Evolutionary conservation across 1,140 invertebrate genomes (phyloP).

Genomic region (Pogonognathellus flavescens): DNA sequence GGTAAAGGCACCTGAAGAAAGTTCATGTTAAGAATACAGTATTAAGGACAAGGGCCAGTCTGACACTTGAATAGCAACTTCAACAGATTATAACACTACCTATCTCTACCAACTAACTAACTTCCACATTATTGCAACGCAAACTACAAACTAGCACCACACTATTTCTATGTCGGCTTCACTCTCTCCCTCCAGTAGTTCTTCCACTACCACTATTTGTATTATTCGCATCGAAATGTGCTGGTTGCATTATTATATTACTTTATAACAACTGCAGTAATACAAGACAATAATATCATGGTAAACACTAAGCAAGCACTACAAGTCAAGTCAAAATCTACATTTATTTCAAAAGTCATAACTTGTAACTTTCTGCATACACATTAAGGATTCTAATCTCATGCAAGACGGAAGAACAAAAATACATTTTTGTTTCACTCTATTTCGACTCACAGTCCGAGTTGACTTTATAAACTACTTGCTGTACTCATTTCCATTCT

Average conservation of each 20-base stretch:
- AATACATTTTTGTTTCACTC: slow-evolving; percentile 46
- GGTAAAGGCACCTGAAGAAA: neutral
- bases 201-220: no score
- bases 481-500: no score
- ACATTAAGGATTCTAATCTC: slow-evolving; percentile 25
- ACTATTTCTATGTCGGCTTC: neutral
- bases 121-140: no score
- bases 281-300: neutral
- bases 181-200: neutral
- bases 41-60: slow-evolving; percentile 53
- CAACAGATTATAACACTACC: neutral
- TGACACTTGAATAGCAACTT: slow-evolving; percentile 30
- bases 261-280: slow-evolving; percentile 14
- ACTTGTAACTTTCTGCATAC: slow-evolving; percentile 6
- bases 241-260: neutral
- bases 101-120: neutral
- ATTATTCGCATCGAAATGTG: no score
- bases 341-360: slow-evolving; percentile 23
- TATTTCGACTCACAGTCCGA: slow-evolving; percentile 33
- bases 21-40: slow-evolving; percentile 22
- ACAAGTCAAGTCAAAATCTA: neutral
- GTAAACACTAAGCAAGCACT: neutral
- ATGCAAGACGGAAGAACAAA: slow-evolving; percentile 48
- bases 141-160: neutral
- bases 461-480: neutral